Base-by-base conservation (phyloP, 2,113 vertebrate genomes). In the Podocnemis expansa region DNA sequence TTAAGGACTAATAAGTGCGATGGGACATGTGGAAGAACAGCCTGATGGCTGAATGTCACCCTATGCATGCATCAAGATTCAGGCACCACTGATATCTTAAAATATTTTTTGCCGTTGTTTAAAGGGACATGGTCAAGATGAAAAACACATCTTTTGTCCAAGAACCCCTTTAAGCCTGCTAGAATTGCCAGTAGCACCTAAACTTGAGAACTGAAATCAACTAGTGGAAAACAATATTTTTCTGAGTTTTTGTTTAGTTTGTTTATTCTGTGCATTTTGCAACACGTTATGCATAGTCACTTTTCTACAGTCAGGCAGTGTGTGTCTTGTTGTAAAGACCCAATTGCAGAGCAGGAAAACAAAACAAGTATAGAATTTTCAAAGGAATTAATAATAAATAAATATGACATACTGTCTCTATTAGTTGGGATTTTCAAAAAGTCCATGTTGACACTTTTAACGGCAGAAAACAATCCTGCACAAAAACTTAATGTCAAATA, bases 231-330 rank as follows among this genome's bases (percentile, higher is more conserved):
- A 89, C 34, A 56, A 0, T 6, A 43, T 60, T 85, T 29, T 87
- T 85, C 45, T 87, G 24, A 8, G 6, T 81, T 80, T 73, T 25
- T 47, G 19, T 8, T 12, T 2, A 0, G 0, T 7, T 49, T n/a
- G 17, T 79, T 52, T 22, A 49, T 89, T 93, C 89, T 27, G 34
- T 67, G 27, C 54, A 4, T 78, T 84, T 93, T 54, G 85, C 89
- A 86, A 10, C 55, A 41, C 60, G 51, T 12, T 81, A 5, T 75
- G 5, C 56, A 43, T 83, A 43, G 49, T 45, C 76, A 27, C 70
- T 95, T 86, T 0, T 76, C 86, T 34, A 90, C 89, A 92, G 95
- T 80, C 86, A 93, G 82, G 87, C 85, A 54, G 41, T 88, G 95
- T 94, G n/a, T 91, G 29, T 45, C 84, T 73, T 84, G n/a, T 14